phyloP scores from a whole-genome alignment of 2,797 vertebrate genomes.

The Ctenochaetus hawaiiensis region DNA sequence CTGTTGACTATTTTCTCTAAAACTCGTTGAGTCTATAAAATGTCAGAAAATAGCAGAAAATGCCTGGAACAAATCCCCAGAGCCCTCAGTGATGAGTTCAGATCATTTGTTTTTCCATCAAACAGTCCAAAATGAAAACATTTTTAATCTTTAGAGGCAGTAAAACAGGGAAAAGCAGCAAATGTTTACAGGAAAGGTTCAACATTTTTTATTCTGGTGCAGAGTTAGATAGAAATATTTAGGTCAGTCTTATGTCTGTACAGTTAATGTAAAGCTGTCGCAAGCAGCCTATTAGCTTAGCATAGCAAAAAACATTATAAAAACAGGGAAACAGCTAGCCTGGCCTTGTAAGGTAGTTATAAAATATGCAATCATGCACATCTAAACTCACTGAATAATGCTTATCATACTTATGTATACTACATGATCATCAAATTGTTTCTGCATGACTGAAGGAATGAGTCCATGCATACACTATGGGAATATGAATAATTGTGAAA shows the following conservation, averaged over 20 bases:
- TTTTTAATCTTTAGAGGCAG: no score
- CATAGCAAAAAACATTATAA: not conserved
- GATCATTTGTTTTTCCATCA: no score
- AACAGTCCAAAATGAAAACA: no score
- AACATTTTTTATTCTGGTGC: no score
- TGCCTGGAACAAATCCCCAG: no score
- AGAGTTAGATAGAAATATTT: not conserved
- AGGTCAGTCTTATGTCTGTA: not conserved
- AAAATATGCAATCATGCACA: not conserved
- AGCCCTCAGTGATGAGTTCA: no score
- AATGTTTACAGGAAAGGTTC: no score
- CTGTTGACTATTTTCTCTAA: not conserved
- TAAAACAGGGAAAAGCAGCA: no score
- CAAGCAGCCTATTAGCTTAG: not conserved
- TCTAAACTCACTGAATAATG: no score
- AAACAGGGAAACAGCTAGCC: not conserved
- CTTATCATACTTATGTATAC: no score
- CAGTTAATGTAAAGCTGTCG: not conserved
- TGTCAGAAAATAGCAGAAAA: no score
- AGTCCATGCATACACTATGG: not conserved
- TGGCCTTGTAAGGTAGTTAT: not conserved
- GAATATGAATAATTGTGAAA: not conserved
- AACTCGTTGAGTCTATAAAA: not conserved
- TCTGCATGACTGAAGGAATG: not conserved
- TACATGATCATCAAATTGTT: not conserved